These are phyloP conservation scores for Lasioglossum lativentre DNA, from an alignment of 2,888 invertebrate species.

Conservation along the genomic window DNA sequence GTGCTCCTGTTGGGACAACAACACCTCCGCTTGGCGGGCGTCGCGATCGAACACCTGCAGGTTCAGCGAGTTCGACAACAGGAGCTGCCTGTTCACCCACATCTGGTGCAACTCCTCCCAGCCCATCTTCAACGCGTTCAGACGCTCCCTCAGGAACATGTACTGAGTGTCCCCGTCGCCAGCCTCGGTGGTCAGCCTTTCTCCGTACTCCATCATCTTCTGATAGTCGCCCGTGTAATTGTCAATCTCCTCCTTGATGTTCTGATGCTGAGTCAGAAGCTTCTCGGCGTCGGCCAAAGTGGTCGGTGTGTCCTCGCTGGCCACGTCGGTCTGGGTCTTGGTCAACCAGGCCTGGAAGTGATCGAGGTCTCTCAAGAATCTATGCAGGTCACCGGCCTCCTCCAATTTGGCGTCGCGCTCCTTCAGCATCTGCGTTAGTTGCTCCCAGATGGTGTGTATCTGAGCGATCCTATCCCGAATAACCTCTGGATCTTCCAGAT, in stretches of 20 bases:
- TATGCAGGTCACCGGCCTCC: constrained; percentile 99
- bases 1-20: constrained; percentile 99
- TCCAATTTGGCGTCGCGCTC: constrained; percentile 99
- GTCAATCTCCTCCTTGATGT: constrained; percentile 99
- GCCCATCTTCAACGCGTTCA: constrained; percentile 99
- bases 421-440: constrained; percentile 98
- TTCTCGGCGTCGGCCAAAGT: constrained; percentile 98
- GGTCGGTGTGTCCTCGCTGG: constrained; percentile 97
- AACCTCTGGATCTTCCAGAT: constrained; percentile 96
- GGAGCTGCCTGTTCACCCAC: constrained; percentile 99
- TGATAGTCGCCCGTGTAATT: constrained; percentile 99
- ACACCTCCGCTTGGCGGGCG: constrained; percentile 98
- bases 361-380: constrained; percentile 98
- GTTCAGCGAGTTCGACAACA: constrained; percentile 97
- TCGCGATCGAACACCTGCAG: constrained; percentile 98
- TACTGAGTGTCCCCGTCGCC: constrained; percentile 98
- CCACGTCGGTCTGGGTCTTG: constrained; percentile 99
- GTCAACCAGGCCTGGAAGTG: constrained; percentile 99
- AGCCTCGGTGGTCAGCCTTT: constrained; percentile 93
- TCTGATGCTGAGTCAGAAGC: constrained; percentile 98
- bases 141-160: constrained; percentile 99
- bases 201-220: constrained; percentile 99
- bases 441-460: constrained; percentile 98
- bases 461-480: constrained; percentile 96
- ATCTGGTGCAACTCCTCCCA: constrained; percentile 99